A percentile compares a stretch with the other conserved stretches of the same genome.
These are phyloP conservation scores for Crossoptilon crossoptilon DNA, from an alignment of 2,797 vertebrate genomes.

Conservation along the genomic window DNA sequence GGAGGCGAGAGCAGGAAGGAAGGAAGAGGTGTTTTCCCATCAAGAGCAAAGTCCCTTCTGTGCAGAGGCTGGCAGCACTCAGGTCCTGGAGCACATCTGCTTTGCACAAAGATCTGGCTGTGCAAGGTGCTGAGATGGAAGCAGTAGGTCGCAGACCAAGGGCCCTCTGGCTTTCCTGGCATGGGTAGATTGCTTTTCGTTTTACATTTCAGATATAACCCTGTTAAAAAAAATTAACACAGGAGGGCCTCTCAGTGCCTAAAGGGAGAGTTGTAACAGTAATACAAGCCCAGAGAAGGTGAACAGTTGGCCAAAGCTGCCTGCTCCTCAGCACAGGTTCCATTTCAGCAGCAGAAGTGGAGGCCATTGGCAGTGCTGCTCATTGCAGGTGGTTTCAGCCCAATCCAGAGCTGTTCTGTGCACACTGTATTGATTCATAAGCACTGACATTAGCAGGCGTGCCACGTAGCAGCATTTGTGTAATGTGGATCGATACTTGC, in stretches of 20 bases:
- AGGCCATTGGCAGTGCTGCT: neutral
- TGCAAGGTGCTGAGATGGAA: neutral
- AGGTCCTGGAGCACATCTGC: neutral
- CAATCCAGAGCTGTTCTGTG: neutral
- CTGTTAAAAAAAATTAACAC: neutral
- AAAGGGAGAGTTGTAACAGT: neutral
- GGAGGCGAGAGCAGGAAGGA: rapidly evolving
- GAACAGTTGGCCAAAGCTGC: neutral
- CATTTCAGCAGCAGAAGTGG: neutral
- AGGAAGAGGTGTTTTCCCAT: neutral
- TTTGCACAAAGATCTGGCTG: neutral
- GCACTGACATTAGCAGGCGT: neutral
- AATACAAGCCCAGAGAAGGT: neutral
- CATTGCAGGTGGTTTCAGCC: neutral
- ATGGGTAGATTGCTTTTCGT: neutral
- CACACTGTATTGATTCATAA: rapidly evolving
- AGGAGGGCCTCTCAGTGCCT: neutral
- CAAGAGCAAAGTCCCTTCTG: rapidly evolving
- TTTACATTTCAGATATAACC: neutral
- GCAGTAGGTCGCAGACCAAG: neutral
- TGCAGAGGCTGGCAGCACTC: neutral
- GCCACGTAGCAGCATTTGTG: neutral
- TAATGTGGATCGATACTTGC: neutral
- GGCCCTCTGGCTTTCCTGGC: neutral
- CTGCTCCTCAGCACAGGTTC: neutral